Evolutionary conservation across 37 sponge, comb jelly and placozoan species (phyloP).

Genomic region (Halisarca cf. caerulea): DNA sequence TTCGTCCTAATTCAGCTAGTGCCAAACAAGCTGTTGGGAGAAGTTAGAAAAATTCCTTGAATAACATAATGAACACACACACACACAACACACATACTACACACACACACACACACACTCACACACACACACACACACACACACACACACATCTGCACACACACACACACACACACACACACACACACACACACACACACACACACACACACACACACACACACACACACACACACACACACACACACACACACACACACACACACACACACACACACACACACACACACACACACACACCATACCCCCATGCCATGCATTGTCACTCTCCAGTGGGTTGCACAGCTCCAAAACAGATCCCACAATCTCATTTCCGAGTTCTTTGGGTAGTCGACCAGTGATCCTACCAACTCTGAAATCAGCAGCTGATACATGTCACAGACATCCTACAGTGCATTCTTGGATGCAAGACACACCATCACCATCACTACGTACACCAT

Average conservation of each 20-base stretch:
- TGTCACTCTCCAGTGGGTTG: conserved; percentile 47
- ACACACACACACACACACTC: conserved; percentile 41
- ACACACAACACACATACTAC: conserved; percentile 2
- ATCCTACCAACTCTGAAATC: conserved; percentile 74
- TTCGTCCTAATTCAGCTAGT: conserved; percentile 95
- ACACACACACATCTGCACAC: conserved; percentile 45
- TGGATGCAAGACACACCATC: no score
- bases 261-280: conserved; percentile 12
- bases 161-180: conserved; percentile 12
- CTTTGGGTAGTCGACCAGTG: conserved; percentile 73
- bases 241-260: conserved; percentile 22
- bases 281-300: neutral
- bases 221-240: conserved; percentile 31
- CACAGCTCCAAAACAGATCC: conserved; percentile 60
- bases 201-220: neutral
- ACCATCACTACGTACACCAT: no score
- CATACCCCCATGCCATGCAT: conserved; percentile 83
- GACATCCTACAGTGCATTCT: no score
- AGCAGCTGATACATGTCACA: no score
- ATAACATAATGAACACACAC: conserved; percentile 18
- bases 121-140: conserved; percentile 46
- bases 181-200: conserved; percentile 34
- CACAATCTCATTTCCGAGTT: conserved; percentile 85
- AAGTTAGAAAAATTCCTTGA: no score
- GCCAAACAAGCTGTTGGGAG: conserved; percentile 79